Conservation (phyloP, 2,797 vertebrate genomes). For the Vultur gryphus region DNA sequence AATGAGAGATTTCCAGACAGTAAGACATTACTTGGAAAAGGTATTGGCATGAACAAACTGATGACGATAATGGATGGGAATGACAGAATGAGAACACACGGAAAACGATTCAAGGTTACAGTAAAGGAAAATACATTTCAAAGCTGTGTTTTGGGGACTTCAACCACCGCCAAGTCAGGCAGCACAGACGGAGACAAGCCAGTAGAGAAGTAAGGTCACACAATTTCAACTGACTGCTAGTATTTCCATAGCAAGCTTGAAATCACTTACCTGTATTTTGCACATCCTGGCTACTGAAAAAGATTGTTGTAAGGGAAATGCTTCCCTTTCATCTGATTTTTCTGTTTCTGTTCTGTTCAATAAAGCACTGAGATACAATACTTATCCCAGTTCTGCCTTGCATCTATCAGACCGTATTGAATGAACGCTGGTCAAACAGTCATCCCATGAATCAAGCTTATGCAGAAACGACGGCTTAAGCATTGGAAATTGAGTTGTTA, state of each 20-base stretch:
- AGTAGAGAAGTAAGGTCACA: neutral
- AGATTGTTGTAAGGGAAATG: neutral
- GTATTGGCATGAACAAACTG: neutral
- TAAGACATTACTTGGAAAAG: neutral
- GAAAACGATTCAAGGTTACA: slow-evolving; percentile 11
- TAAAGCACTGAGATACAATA: neutral
- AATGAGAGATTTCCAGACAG: neutral
- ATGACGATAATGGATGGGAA: neutral
- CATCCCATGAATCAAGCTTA: neutral
- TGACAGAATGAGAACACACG: neutral
- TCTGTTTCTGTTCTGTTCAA: neutral
- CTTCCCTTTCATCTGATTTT: neutral
- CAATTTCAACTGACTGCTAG: neutral
- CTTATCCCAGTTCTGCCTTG: neutral
- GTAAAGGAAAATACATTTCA: slow-evolving; percentile 4
- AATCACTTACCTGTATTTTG: neutral
- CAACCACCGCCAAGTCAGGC: slow-evolving; percentile 1
- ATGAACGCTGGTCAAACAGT: neutral
- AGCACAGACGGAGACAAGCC: neutral
- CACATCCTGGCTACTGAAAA: neutral
- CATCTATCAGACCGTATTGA: neutral
- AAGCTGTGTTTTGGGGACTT: neutral
- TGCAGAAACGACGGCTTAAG: neutral
- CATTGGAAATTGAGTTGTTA: neutral
- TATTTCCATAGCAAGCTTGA: neutral